Conservation (phyloP, 2,888 invertebrate genomes). For the Cepaea hortensis region DNA sequence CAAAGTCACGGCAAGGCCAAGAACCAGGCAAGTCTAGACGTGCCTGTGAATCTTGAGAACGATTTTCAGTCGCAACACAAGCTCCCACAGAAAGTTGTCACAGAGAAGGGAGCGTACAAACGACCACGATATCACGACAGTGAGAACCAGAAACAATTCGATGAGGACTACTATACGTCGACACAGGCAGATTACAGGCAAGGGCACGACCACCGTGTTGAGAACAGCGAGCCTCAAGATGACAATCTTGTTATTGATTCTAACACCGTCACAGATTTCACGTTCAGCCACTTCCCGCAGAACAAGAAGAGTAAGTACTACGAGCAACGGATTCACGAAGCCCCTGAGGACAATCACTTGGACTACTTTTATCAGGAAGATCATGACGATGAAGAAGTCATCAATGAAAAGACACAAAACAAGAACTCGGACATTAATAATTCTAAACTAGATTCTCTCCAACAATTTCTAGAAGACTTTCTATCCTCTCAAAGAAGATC, state of each 20-base stretch:
- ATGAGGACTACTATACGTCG: not conserved
- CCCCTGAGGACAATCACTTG: not conserved
- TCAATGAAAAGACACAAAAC: not conserved
- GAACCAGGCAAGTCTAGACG: not conserved
- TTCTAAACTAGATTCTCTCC: not conserved
- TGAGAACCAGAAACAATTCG: not conserved
- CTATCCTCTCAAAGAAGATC: not conserved
- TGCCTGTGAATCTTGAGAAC: constrained; percentile 6
- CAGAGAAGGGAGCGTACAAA: not conserved
- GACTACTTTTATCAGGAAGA: not conserved
- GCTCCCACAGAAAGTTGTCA: not conserved
- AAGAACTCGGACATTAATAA: no score
- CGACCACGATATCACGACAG: not conserved
- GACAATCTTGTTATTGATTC: not conserved
- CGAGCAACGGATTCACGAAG: not conserved
- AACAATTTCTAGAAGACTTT: not conserved
- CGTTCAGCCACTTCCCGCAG: no score
- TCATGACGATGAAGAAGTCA: not conserved
- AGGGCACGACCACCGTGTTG: not conserved
- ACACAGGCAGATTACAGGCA: not conserved
- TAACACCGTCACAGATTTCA: no score
- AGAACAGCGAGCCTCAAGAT: not conserved
- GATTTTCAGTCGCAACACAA: not conserved
- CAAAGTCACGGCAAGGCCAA: not conserved
- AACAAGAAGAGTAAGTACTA: no score